Percentiles rank a stretch among this genome's conserved stretches.
Evolutionary conservation across 1,140 invertebrate genomes (phyloP).

Genomic region (Drosophila varians): DNA sequence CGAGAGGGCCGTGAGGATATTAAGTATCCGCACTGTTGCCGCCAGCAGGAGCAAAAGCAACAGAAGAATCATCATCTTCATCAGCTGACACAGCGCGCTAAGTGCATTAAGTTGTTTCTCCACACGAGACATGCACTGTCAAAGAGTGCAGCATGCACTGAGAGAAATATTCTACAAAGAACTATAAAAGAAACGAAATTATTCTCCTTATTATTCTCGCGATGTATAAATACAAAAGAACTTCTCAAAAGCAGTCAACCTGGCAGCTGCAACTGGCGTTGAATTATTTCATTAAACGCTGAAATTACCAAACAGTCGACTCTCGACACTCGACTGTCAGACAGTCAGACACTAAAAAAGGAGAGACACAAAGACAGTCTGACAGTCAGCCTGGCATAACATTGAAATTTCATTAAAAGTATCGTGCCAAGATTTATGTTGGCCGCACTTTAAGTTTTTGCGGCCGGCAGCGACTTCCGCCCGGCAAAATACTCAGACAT

Average conservation of each 20-base stretch:
- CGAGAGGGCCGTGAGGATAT: conserved; percentile 52
- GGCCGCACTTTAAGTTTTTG: conserved; percentile 68
- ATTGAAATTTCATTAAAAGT: conserved; percentile 82
- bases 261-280: conserved; percentile 72
- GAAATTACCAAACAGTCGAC: conserved; percentile 65
- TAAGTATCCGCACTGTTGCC: conserved; percentile 53
- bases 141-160: conserved; percentile 17
- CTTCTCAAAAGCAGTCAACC: conserved; percentile 18
- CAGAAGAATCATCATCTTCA: conserved; percentile 9
- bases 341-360: conserved; percentile 7
- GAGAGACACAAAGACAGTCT: conserved; percentile 22
- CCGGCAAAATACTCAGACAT: conserved; percentile 75
- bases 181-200: too few species aligned
- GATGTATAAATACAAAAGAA: conserved; percentile 1
- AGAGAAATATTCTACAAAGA: not conserved
- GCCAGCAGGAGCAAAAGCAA: conserved; percentile 4
- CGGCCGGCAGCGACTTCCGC: conserved; percentile 67
- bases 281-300: conserved; percentile 78
- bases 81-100: conserved; percentile 64
- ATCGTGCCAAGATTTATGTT: conserved; percentile 70
- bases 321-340: conserved; percentile 19
- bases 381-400: conserved; percentile 35
- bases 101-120: conserved; percentile 81
- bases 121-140: conserved; percentile 55
- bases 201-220: not conserved